Evolutionary conservation across 2,888 invertebrate species (phyloP).

Genomic region (Acutogordius australiensis): DNA sequence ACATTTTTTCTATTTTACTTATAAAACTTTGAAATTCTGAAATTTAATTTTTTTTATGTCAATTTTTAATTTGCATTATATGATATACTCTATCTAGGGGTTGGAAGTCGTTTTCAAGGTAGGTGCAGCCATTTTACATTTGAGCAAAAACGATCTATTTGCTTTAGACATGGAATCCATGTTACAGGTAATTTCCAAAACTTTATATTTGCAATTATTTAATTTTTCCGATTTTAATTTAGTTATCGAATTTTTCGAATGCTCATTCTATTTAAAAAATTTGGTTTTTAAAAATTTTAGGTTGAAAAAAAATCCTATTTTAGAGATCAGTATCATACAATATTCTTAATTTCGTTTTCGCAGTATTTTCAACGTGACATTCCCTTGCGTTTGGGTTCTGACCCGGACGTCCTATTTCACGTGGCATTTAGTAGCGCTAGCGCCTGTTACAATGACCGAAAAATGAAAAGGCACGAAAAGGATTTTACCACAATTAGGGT

Average conservation of each 20-base stretch:
- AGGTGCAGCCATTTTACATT: conserved; percentile 63
- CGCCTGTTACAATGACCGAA: conserved; percentile 12
- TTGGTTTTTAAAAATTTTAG: no score
- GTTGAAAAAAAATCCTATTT: no score
- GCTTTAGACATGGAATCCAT: conserved; percentile 94
- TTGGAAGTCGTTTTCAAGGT: conserved; percentile 93
- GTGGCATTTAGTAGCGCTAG: conserved; percentile 44
- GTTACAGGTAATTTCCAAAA: conserved; percentile 53
- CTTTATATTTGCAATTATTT: no score
- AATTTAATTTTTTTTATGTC: no score
- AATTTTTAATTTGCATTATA: no score
- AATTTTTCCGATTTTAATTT: no score
- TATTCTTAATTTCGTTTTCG: conserved; percentile 16
- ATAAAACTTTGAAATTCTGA: no score
- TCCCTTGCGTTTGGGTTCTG: conserved; percentile 55
- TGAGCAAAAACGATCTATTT: conserved; percentile 63
- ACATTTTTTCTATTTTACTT: no score
- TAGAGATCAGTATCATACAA: no score
- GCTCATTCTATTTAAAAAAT: no score
- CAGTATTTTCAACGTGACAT: conserved; percentile 91
- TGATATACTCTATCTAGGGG: conserved; percentile 42
- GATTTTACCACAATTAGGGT: conserved; percentile 82
- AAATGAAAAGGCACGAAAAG: conserved; percentile 41
- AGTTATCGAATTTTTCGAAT: no score
- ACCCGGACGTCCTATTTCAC: conserved; percentile 57